Conservation (phyloP, 2,113 vertebrate species). For the Notarius lentiginosus region DNA sequence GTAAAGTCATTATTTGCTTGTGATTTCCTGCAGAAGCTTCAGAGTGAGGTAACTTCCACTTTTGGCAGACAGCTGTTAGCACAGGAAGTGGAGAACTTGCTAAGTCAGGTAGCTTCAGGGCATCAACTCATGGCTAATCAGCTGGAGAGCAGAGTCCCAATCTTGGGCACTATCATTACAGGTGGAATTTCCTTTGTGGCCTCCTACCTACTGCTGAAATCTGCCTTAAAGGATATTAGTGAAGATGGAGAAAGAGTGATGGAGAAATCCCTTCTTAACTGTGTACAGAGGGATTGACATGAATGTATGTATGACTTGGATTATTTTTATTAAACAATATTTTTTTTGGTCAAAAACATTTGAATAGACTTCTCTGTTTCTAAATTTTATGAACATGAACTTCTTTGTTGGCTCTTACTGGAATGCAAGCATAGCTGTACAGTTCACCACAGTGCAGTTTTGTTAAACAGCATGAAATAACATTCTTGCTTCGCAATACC, state of each 20-base stretch:
- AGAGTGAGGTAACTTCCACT: conserved; percentile 41
- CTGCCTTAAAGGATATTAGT: conserved; percentile 44
- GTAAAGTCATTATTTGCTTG: background rate
- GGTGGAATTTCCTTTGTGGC: conserved; percentile 49
- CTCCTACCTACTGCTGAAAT: conserved; percentile 40
- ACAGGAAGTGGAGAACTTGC: conserved; percentile 6
- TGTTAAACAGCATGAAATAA: no score
- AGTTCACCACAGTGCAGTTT: background rate
- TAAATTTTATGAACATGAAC: background rate
- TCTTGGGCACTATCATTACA: conserved; percentile 42
- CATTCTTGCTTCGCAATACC: no score
- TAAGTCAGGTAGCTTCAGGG: conserved; percentile 26
- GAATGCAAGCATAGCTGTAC: background rate
- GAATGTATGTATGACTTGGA: background rate
- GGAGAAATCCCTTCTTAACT: background rate
- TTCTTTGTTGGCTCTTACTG: background rate
- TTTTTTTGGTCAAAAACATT: background rate
- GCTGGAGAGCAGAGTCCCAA: conserved; percentile 37
- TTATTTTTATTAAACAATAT: background rate
- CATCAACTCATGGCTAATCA: conserved; percentile 32
- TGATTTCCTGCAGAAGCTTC: conserved; percentile 32
- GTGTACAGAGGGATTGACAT: background rate
- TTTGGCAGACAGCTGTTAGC: conserved; percentile 35
- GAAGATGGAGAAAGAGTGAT: conserved; percentile 44
- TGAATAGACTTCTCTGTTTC: background rate